A percentile compares a stretch with the other conserved stretches of the same genome.
These are phyloP conservation scores for Epinephelus malabaricus DNA, from an alignment of 2,797 vertebrate species.

Conservation along the genomic window DNA sequence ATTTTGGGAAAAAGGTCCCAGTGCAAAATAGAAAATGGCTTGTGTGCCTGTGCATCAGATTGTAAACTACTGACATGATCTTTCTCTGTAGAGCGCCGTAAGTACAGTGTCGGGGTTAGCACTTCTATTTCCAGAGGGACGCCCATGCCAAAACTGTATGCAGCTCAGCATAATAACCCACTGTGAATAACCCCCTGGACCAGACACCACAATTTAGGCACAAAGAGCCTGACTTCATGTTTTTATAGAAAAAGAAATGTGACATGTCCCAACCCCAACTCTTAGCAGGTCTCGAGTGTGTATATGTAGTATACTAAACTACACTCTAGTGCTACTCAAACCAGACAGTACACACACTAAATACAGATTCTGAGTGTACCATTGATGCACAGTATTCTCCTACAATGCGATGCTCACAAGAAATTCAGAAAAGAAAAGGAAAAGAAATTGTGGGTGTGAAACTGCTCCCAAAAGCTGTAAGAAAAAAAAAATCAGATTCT, in stretches of 20 bases:
- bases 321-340: no score
- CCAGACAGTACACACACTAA: no score
- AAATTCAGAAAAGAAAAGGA: background rate
- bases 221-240: background rate
- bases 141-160: background rate
- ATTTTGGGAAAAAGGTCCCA: conserved; percentile 3
- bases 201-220: background rate
- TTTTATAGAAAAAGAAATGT: background rate
- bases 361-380: background rate
- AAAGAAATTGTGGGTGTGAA: background rate
- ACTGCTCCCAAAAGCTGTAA: no score
- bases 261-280: no score
- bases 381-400: background rate
- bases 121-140: conserved; percentile 25
- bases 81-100: conserved; percentile 1
- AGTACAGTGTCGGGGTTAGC: conserved; percentile 4
- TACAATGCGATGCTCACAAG: background rate
- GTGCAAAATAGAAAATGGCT: conserved; percentile 22
- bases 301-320: no score
- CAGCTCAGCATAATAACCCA: background rate
- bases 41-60: conserved; percentile 9
- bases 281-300: no score
- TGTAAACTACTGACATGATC: conserved; percentile 25
- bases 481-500: no score
- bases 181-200: background rate